Evolutionary conservation across 2,797 vertebrate species (phyloP), one percentile per base, ranked within the genome.

Genomic region (Karalla daura): DNA sequence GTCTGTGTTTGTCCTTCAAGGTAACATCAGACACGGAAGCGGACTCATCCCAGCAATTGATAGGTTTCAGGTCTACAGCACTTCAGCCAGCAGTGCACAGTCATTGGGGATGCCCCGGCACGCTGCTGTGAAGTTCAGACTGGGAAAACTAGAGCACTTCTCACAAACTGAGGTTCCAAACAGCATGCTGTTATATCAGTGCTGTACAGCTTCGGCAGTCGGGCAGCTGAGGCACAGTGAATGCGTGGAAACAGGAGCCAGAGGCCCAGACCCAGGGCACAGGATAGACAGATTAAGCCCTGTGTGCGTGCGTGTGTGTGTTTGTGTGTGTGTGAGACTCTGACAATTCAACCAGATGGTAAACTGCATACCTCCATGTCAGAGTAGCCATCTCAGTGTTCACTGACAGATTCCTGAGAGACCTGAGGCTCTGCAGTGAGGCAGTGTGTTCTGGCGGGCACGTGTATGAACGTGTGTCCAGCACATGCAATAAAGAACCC

Each of bases 311-410:
- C 43, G 63, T 49, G 56, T 18, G 14, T 41, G 39, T 39, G 28
- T 25, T n/a, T 47, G 65, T 15, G 27, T 37, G 51, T 18, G 50
- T 23, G 61, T 3, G 40, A 69, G 52, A 53, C 47, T 49, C 66
- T 54, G 76, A 80, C 80, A 83, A 36, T 74, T 89, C 68, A 71
- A 74, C 69, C 87, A 88, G 85, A 90, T 86, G 87, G 77, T 76
- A 69, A 76, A 62, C 70, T 69, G 79, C 75, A 86, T 86, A 77
- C 77, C 82, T 85, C 59, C n/a, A 23, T 61, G 80, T 76, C 76
- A 70, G 66, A 78, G 71, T 75, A 63, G 59, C 55, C 66, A 32
- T 74, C 70, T 85, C 63, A 23, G 72, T 61, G 58, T 66, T 77
- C 71, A 63, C 77, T 33, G 80, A 79, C 56, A 86, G 68, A 81